Conservation (phyloP, 37 sponge, comb jelly and placozoan species). For the Oscarella lobularis region DNA sequence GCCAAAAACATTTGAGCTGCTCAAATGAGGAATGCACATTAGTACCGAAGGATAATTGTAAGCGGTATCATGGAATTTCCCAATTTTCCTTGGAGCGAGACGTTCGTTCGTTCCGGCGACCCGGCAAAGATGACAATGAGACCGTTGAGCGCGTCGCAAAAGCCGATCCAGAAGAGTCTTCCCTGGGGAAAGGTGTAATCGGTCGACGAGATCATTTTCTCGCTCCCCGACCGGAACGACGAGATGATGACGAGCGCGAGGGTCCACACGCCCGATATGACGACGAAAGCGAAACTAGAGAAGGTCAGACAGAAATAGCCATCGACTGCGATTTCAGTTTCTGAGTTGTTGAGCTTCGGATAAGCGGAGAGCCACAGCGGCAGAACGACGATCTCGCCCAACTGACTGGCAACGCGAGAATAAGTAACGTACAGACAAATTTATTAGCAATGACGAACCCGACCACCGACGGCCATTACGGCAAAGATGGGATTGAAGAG, state of each 20-base stretch:
- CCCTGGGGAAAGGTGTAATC: slow-evolving; percentile 43
- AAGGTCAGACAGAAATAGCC: slow-evolving; percentile 36
- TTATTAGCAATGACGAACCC: too few relatives aligned
- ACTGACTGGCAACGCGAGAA: too few relatives aligned
- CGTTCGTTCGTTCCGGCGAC: slow-evolving; percentile 27
- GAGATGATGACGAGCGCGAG: slow-evolving; percentile 3
- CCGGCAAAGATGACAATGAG: slow-evolving; percentile 46
- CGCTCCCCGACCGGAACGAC: background rate
- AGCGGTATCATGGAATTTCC: slow-evolving; percentile 48
- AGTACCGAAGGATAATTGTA: slow-evolving; percentile 24
- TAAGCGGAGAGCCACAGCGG: too few relatives aligned
- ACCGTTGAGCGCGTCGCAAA: slow-evolving; percentile 56
- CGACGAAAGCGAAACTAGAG: slow-evolving; percentile 45
- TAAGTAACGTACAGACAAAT: too few relatives aligned
- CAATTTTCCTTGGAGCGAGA: slow-evolving; percentile 50
- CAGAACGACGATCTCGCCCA: too few relatives aligned
- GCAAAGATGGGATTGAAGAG: too few relatives aligned
- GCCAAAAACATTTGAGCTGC: too few relatives aligned
- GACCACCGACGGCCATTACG: too few relatives aligned
- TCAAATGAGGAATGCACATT: too few relatives aligned
- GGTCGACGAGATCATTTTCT: background rate
- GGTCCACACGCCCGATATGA: slow-evolving; percentile 31
- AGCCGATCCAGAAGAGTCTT: slow-evolving; percentile 36
- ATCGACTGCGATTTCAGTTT: too few relatives aligned
- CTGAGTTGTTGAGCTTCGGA: too few relatives aligned